phyloP scores from a whole-genome alignment of 2,797 vertebrate species.

The Iguana delicatissima region DNA sequence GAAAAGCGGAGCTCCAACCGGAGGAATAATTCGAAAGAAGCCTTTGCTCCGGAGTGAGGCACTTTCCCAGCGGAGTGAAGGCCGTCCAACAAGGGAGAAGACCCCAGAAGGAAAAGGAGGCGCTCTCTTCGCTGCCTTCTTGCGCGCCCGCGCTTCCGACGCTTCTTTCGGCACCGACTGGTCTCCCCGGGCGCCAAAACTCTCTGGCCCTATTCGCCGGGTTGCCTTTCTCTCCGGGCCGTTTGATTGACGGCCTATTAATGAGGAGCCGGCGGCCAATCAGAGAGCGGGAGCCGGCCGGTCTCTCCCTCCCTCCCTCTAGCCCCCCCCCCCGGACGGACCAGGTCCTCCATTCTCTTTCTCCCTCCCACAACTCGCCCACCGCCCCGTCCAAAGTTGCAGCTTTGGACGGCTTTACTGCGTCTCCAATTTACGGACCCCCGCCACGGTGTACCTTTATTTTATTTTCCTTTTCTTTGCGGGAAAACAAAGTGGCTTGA shows the following conservation, averaged over 20 bases:
- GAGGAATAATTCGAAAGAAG: too few species aligned
- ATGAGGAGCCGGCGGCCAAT: conserved; percentile 88
- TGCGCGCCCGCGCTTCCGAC: neutral
- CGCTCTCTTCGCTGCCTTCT: too few species aligned
- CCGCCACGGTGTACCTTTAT: too few species aligned
- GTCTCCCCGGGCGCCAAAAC: conserved; percentile 68
- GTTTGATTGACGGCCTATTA: conserved; percentile 90
- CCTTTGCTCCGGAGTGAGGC: too few species aligned
- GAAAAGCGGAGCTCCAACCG: too few species aligned
- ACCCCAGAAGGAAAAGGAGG: neutral
- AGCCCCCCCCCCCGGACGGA: neutral
- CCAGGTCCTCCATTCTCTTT: neutral
- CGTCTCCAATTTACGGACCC: too few species aligned
- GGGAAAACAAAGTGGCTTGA: too few species aligned
- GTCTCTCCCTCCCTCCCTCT: accelerated
- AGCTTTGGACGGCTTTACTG: neutral
- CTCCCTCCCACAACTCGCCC: too few species aligned
- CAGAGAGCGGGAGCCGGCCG: conserved; percentile 71
- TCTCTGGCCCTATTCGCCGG: conserved; percentile 35
- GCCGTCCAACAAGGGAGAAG: neutral
- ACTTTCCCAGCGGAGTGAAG: too few species aligned
- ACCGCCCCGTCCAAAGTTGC: neutral
- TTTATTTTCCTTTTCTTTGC: too few species aligned
- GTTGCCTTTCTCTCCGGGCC: conserved; percentile 51
- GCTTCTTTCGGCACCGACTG: conserved; percentile 79